Percentiles rank a stretch among this genome's conserved stretches.
Conservation (phyloP, 92 coral and sea anemone species). For the Montipora capitata region DNA sequence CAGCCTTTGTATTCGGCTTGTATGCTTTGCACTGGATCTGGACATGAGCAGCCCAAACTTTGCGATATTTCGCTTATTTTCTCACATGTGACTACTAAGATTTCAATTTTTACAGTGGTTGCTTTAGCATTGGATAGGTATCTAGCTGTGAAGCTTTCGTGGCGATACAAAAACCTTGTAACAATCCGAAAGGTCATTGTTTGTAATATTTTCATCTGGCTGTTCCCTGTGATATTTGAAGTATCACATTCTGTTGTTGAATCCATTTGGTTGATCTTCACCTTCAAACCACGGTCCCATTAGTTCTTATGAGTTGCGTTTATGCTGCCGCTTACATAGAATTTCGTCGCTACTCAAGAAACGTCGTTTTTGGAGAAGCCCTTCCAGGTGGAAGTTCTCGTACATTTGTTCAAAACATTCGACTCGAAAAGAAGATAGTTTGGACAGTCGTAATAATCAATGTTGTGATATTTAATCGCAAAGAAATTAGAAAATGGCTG, state of each 20-base stretch:
- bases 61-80: constrained; percentile 53
- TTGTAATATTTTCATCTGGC: constrained; percentile 61
- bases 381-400: neutral
- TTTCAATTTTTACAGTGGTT: constrained; percentile 76
- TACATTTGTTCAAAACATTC: constrained; percentile 42
- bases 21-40: constrained; percentile 51
- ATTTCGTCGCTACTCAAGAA: no score
- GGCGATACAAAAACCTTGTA: constrained; percentile 67
- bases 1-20: constrained; percentile 64
- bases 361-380: no score
- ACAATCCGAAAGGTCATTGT: constrained; percentile 53
- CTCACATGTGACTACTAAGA: constrained; percentile 75
- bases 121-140: constrained; percentile 80
- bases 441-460: constrained; percentile 58
- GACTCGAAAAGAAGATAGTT: constrained; percentile 71
- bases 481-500: constrained; percentile 31
- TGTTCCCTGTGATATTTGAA: constrained; percentile 62
- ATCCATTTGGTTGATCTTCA: neutral
- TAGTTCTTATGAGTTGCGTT: no score
- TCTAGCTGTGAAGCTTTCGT: constrained; percentile 65
- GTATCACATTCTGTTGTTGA: constrained; percentile 53
- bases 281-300: no score
- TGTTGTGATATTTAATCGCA: constrained; percentile 66
- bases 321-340: no score
- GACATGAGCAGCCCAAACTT: constrained; percentile 16